These are phyloP conservation scores for Corythornis madagascariensis DNA, from an alignment of 2,113 vertebrate genomes.

Conservation along the genomic window DNA sequence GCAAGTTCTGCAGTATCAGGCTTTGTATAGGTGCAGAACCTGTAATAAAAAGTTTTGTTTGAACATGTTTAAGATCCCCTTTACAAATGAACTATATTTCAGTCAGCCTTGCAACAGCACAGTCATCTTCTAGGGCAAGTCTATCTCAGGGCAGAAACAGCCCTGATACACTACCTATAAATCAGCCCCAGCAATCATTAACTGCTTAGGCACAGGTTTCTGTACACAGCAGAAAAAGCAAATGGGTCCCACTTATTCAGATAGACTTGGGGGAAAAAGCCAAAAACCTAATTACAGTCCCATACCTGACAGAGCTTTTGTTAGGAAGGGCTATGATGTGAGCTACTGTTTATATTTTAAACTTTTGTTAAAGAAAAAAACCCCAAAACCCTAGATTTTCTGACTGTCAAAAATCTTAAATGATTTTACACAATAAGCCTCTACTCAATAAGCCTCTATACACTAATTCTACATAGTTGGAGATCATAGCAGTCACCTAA, in stretches of 20 bases:
- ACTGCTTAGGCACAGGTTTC: neutral
- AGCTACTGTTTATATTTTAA: neutral
- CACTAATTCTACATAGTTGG: too few species aligned
- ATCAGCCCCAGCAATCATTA: conserved; percentile 27
- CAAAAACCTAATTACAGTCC: neutral
- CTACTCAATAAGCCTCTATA: neutral
- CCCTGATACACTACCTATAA: neutral
- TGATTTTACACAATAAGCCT: neutral
- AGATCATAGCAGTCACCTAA: neutral
- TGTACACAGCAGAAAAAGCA: neutral
- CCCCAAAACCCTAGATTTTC: neutral
- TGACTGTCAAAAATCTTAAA: neutral
- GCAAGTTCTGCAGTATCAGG: neutral
- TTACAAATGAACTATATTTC: neutral
- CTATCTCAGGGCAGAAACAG: neutral
- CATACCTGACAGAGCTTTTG: neutral
- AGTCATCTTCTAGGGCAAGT: neutral
- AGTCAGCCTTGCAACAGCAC: neutral
- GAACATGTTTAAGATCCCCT: neutral
- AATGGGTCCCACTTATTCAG: neutral
- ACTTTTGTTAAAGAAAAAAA: neutral
- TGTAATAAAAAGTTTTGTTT: neutral
- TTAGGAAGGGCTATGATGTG: neutral
- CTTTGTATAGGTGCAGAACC: fast-evolving
- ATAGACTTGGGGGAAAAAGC: neutral